phyloP scores from a whole-genome alignment of 1,140 invertebrate genomes.

The Sycophaga agraensis region DNA sequence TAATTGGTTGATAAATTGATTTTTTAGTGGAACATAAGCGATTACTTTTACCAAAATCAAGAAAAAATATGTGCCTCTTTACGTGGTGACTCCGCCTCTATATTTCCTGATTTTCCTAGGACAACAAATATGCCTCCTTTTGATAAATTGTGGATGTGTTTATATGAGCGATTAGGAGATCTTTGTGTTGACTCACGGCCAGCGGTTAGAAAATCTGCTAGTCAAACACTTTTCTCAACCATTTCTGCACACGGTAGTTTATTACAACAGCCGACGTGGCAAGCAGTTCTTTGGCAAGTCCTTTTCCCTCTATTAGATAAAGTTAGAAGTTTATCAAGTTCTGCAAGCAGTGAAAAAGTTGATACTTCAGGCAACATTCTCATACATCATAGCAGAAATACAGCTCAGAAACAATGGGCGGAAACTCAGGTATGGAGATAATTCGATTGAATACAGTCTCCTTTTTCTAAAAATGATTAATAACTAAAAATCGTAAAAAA shows the following conservation, averaged over 20 bases:
- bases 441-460: too few species aligned
- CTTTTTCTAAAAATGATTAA: not conserved
- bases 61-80: slow-evolving; percentile 78
- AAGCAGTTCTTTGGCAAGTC: slow-evolving; percentile 86
- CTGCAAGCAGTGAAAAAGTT: slow-evolving; percentile 91
- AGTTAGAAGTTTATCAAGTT: slow-evolving; percentile 85
- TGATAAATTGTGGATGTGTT: slow-evolving; percentile 94
- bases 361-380: slow-evolving; percentile 91
- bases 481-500: not conserved
- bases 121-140: slow-evolving; percentile 84
- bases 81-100: slow-evolving; percentile 65
- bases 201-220: slow-evolving; percentile 95
- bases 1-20: not conserved
- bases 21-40: slow-evolving; percentile 94
- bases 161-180: slow-evolving; percentile 86
- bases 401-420: slow-evolving; percentile 99
- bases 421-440: slow-evolving; percentile 80
- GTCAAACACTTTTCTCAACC: slow-evolving; percentile 97
- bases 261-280: slow-evolving; percentile 85
- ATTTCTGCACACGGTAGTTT: slow-evolving; percentile 92
- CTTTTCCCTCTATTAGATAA: slow-evolving; percentile 95
- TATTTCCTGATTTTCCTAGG: slow-evolving; percentile 81
- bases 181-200: slow-evolving; percentile 93
- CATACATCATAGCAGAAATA: slow-evolving; percentile 98
- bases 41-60: slow-evolving; percentile 95